Conservation (phyloP, 2,797 vertebrate species). For the Cheirogaleus major region DNA sequence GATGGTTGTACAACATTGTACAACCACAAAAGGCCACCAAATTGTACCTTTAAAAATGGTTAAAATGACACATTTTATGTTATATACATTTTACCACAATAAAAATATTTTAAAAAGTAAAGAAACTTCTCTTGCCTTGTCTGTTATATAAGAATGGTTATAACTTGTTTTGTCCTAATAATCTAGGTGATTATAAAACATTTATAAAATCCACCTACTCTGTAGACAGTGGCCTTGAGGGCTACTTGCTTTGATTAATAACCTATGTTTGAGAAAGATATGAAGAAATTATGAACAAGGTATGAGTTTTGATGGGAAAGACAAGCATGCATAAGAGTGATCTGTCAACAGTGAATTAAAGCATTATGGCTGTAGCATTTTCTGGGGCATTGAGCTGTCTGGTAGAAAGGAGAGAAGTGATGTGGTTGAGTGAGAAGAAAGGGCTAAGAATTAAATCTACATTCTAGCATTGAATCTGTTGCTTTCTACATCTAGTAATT, state of each 20-base stretch:
- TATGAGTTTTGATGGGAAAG: not conserved
- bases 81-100: not conserved
- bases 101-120: not conserved
- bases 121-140: not conserved
- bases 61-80: not conserved
- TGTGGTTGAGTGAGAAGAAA: not conserved
- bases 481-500: not conserved
- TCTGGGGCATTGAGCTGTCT: not conserved
- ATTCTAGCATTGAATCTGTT: not conserved
- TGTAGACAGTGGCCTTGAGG: not conserved
- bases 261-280: not conserved
- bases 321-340: not conserved
- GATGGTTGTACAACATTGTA: not conserved
- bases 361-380: not conserved
- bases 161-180: not conserved
- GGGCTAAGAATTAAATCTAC: not conserved
- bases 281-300: not conserved
- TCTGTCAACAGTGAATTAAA: not conserved
- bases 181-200: not conserved
- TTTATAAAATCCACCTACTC: not conserved
- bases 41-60: not conserved
- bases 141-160: not conserved
- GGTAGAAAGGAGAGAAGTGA: not conserved
- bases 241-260: not conserved
- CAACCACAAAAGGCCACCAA: too few relatives aligned